Evolutionary conservation across 92 coral and sea anemone genomes (phyloP), one percentile per base, ranked within the genome.

Genomic region (Zoanthus sansibaricus): DNA sequence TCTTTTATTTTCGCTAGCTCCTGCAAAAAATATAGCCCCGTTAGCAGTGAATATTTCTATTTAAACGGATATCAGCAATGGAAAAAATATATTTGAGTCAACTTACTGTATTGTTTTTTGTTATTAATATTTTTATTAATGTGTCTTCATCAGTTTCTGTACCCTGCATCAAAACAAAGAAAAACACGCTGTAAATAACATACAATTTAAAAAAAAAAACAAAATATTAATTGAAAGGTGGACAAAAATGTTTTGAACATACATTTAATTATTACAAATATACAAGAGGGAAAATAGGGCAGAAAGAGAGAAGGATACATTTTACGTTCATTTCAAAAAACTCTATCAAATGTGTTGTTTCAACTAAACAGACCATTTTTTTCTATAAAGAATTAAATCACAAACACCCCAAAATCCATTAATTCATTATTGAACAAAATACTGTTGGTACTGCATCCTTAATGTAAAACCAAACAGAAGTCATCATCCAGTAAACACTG

Each of bases 111-210:
- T 91, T 94, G 58, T 83, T 86, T 69, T 95, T 83, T 54, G 98
- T 95, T 45, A 95, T 93, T 45, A 95, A 89, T 55, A 95, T 95
- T 68, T 94, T 94, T 10, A 95, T 93, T 47, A 94, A 67, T 3
- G 91, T 86, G 59, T 95, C 98, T 72, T 94, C 98, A 71, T 94
- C 98, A 55, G 95, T 89, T 6, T 98, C 95, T 37, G 91, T 73
- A n/a, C 98, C 98, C 98, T 95, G 58, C 20, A 67, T 54, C 31
- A 56, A 45, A 31, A 44, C 55, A 56, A 46, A 87, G 0, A 52
- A 75, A 17, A 46, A 59, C 1, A 69, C 17, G 47, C 47, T 69
- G 15, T 30, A 31, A 69, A 67, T 17, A 16, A 16, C 12, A 62
- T 16, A 20, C 8, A 62, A 14, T 62, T 20, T 21, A 25, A 25